These are phyloP conservation scores for Macquaria ambigua DNA, from an alignment of 2,113 vertebrate species.

Conservation along the genomic window DNA sequence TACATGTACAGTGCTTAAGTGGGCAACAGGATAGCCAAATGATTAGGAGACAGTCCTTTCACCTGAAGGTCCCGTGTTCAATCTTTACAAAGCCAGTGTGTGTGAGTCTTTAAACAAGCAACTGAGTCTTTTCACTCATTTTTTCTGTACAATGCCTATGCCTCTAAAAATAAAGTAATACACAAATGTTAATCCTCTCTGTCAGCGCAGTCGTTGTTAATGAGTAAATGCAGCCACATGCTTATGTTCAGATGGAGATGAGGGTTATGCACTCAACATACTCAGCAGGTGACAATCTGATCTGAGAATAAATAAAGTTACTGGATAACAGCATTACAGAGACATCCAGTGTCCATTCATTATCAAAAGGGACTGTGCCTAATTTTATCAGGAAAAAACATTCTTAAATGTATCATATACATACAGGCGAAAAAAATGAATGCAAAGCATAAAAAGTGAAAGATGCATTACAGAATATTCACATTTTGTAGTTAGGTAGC, in stretches of 20 bases:
- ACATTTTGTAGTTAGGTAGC: not conserved
- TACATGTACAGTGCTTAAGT: not conserved
- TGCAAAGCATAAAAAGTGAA: not conserved
- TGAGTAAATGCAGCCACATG: slow-evolving; percentile 9
- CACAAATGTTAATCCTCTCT: not conserved
- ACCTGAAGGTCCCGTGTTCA: not conserved
- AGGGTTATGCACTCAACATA: slow-evolving; percentile 4
- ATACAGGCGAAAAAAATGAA: not conserved
- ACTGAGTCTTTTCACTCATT: not conserved
- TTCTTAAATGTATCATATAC: not conserved
- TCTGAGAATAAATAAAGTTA: not conserved
- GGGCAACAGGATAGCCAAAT: not conserved
- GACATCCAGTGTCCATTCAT: not conserved
- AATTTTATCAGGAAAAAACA: not conserved
- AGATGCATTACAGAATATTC: not conserved
- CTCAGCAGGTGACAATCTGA: slow-evolving; percentile 15
- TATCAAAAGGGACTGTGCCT: not conserved
- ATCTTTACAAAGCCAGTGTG: not conserved
- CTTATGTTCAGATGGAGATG: not conserved
- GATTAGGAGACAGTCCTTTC: not conserved
- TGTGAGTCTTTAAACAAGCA: not conserved
- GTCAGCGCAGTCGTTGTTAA: not conserved
- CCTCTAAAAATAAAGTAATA: not conserved
- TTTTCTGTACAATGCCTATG: not conserved
- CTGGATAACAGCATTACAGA: not conserved